A percentile compares a stretch with the other conserved stretches of the same genome.
These are phyloP conservation scores for Synergus laeviventris DNA, from an alignment of 2,888 invertebrate species.

Conservation along the genomic window DNA sequence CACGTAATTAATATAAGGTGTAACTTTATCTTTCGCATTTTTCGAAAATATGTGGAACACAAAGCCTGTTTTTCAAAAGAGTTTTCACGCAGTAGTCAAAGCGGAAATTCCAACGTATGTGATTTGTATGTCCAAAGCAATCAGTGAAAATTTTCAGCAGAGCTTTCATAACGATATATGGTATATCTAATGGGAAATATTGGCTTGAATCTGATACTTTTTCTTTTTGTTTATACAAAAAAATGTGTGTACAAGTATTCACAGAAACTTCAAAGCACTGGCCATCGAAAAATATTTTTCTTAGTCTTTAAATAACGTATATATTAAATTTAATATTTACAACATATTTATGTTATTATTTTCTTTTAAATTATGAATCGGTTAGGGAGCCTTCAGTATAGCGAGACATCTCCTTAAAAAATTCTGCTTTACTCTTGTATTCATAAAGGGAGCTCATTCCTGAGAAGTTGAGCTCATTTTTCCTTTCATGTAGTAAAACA, in stretches of 20 bases:
- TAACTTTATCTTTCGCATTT: not conserved
- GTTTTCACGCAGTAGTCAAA: not conserved
- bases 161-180: constrained; percentile 11
- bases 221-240: not conserved
- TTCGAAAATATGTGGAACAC: not conserved
- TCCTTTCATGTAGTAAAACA: constrained; percentile 28
- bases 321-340: not conserved
- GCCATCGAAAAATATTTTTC: not conserved
- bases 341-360: not conserved
- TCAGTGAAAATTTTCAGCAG: constrained; percentile 9
- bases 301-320: too few relatives aligned
- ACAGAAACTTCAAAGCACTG: too few relatives aligned
- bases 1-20: too few relatives aligned
- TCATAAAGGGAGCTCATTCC: constrained; percentile 62
- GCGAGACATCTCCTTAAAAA: not conserved
- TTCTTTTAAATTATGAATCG: not conserved
- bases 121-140: not conserved
- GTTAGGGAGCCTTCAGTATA: not conserved
- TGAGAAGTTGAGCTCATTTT: constrained; percentile 56
- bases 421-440: constrained; percentile 46
- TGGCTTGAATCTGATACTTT: not conserved
- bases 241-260: not conserved
- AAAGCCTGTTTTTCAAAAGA: not conserved
- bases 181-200: constrained; percentile 20
- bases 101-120: not conserved